Conservation (phyloP, 1,140 invertebrate species). For the Drosophila sproati region DNA sequence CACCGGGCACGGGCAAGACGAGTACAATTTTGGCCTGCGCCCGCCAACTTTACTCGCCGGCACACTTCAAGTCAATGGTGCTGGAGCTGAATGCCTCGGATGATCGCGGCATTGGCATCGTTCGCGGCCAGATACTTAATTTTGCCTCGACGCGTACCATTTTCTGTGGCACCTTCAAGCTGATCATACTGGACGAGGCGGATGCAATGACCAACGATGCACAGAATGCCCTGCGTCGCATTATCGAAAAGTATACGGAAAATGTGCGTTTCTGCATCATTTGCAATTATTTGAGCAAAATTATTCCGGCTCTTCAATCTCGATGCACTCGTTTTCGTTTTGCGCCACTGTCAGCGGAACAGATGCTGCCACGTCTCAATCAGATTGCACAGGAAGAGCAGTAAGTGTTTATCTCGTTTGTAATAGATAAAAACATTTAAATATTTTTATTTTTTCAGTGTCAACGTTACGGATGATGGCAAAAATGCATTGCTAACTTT, state of each 20-base stretch:
- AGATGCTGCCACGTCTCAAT: slow-evolving; percentile 95
- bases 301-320: slow-evolving; percentile 99
- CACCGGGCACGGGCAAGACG: slow-evolving; percentile 99
- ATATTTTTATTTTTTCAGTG: slow-evolving; percentile 85
- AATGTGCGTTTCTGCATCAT: slow-evolving; percentile 99
- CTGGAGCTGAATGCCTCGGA: slow-evolving; percentile 99
- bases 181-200: slow-evolving; percentile 99
- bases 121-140: slow-evolving; percentile 97
- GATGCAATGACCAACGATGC: slow-evolving; percentile 99
- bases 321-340: slow-evolving; percentile 99
- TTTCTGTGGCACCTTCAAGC: slow-evolving; percentile 96
- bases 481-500: slow-evolving; percentile 95
- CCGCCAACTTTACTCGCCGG: slow-evolving; percentile 94
- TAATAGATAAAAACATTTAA: background rate
- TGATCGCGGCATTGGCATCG: slow-evolving; percentile 98
- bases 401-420: slow-evolving; percentile 85
- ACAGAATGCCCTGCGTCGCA: slow-evolving; percentile 98
- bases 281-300: slow-evolving; percentile 99
- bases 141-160: slow-evolving; percentile 99
- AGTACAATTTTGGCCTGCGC: slow-evolving; percentile 99
- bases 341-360: slow-evolving; percentile 93
- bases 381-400: slow-evolving; percentile 94
- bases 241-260: slow-evolving; percentile 99
- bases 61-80: slow-evolving; percentile 89
- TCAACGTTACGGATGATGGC: slow-evolving; percentile 95